Percentiles rank a stretch among this genome's conserved stretches.
These are phyloP conservation scores for Procambarus virginalis DNA, from an alignment of 1,140 invertebrate species.

Conservation along the genomic window DNA sequence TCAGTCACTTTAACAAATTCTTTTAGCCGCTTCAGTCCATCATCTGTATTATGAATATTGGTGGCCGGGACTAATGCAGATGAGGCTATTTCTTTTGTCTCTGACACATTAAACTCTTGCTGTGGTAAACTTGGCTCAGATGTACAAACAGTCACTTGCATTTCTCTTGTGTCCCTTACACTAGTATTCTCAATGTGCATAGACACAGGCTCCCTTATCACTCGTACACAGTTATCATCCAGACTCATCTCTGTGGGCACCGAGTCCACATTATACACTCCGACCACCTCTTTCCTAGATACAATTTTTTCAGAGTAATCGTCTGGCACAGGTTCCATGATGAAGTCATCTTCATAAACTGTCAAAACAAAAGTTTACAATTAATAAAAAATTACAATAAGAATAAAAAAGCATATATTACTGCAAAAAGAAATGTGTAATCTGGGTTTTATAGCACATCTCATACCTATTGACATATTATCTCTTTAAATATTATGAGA, in stretches of 20 bases:
- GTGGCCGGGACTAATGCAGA: neutral
- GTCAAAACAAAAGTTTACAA: neutral
- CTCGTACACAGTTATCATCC: neutral
- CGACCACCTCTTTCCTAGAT: neutral
- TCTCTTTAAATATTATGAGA: no score
- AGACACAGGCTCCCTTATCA: neutral
- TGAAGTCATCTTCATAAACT: slow-evolving; percentile 60
- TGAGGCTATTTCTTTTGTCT: neutral
- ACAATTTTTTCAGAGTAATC: slow-evolving; percentile 24
- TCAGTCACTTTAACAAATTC: slow-evolving; percentile 45
- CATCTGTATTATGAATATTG: slow-evolving; percentile 1
- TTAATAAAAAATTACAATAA: neutral
- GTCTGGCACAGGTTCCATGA: slow-evolving; percentile 33
- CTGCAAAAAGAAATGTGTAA: no score
- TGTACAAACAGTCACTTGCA: slow-evolving; percentile 1
- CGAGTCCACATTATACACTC: neutral
- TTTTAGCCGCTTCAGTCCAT: slow-evolving; percentile 34
- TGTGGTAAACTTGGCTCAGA: neutral
- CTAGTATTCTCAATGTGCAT: neutral
- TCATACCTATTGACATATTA: no score
- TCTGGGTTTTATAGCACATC: no score
- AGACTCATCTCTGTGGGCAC: neutral
- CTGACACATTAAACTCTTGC: neutral
- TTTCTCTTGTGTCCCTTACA: neutral
- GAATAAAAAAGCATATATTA: no score